These are phyloP conservation scores for Lycocerus yunnanus DNA, from an alignment of 2,888 invertebrate genomes.

Conservation along the genomic window DNA sequence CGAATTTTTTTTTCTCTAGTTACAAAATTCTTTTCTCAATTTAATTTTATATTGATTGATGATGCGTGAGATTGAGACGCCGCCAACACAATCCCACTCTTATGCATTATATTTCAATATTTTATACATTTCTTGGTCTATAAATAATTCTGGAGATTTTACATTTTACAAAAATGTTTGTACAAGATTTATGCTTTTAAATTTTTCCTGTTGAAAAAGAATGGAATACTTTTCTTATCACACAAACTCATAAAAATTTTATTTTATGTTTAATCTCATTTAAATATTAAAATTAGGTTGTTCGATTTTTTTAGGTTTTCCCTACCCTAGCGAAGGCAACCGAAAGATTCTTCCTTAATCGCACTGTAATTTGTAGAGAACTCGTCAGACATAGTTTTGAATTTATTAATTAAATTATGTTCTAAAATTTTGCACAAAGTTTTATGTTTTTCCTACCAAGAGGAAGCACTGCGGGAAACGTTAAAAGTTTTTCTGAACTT, in stretches of 20 bases:
- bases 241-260: slow-evolving; percentile 2
- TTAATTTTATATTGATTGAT: slow-evolving; percentile 29
- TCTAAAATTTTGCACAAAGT: neutral
- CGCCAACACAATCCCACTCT: slow-evolving; percentile 13
- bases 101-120: slow-evolving; percentile 19
- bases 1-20: slow-evolving; percentile 37
- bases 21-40: slow-evolving; percentile 22
- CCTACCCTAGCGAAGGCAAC: too few relatives aligned
- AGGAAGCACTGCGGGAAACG: neutral
- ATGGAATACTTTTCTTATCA: slow-evolving; percentile 1
- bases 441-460: neutral
- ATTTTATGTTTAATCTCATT: neutral
- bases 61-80: slow-evolving; percentile 21
- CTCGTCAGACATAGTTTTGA: neutral
- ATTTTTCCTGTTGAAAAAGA: neutral
- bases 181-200: slow-evolving; percentile 2
- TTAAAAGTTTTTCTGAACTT: neutral
- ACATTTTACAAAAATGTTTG: slow-evolving; percentile 14
- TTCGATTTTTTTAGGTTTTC: neutral
- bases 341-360: neutral
- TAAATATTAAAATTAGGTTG: neutral
- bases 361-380: neutral
- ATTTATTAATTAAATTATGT: neutral
- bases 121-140: slow-evolving; percentile 15
- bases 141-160: slow-evolving; percentile 16